These are phyloP conservation scores for Caenorhabditis imperialis DNA, from an alignment of 2,888 invertebrate genomes.

Conservation along the genomic window DNA sequence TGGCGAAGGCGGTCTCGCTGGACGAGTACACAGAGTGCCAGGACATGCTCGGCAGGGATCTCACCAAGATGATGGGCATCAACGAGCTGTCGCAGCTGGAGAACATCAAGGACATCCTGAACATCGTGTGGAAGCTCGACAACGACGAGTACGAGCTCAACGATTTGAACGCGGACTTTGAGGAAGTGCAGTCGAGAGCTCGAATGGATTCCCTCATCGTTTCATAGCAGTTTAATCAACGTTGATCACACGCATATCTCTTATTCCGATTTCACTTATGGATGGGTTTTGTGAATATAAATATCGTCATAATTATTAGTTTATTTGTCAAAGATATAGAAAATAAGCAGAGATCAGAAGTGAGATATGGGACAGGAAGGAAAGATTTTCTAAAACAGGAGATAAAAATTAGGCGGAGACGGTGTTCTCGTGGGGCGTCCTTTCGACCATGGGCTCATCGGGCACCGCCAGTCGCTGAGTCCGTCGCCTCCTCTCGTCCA, in stretches of 20 bases:
- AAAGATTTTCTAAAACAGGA: neutral
- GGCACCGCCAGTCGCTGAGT: constrained; percentile 22
- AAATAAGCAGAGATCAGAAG: neutral
- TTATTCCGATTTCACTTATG: neutral
- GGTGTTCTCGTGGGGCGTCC: constrained; percentile 12
- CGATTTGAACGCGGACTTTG: constrained; percentile 49
- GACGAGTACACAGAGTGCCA: constrained; percentile 53
- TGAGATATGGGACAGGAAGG: constrained; percentile 21
- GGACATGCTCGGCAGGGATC: constrained; percentile 23
- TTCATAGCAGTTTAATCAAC: too few relatives aligned
- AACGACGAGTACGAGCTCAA: constrained; percentile 14
- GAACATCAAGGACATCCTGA: constrained; percentile 44
- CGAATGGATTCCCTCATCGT: constrained; percentile 6
- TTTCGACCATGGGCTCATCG: constrained; percentile 47
- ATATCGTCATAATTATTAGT: too few relatives aligned
- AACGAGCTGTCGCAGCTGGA: constrained; percentile 39
- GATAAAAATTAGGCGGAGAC: constrained; percentile 4
- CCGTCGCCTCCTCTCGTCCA: constrained; percentile 16
- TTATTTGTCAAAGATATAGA: neutral
- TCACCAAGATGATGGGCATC: constrained; percentile 51
- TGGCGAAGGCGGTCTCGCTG: constrained; percentile 42
- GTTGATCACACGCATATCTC: too few relatives aligned
- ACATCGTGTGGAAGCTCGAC: constrained; percentile 45
- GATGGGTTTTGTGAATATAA: too few relatives aligned
- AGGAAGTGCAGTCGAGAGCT: constrained; percentile 46